Conservation (phyloP, 1,140 invertebrate species). For the Bombus superbus region DNA sequence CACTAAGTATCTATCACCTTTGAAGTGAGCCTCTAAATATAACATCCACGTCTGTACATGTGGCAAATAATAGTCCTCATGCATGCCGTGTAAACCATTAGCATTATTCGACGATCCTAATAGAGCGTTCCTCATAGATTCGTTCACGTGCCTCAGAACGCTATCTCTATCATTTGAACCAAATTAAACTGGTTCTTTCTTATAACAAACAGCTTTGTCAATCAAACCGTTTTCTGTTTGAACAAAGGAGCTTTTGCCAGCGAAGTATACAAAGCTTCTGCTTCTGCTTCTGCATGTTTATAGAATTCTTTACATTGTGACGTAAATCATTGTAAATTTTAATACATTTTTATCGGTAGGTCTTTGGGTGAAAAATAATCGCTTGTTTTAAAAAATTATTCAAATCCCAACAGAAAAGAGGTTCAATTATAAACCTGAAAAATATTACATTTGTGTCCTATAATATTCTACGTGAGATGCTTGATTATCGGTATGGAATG, state of each 20-base stretch:
- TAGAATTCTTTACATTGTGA: not conserved
- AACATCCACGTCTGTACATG: not conserved
- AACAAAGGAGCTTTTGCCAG: not conserved
- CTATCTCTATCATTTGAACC: not conserved
- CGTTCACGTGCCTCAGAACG: not conserved
- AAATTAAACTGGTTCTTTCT: not conserved
- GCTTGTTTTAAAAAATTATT: not conserved
- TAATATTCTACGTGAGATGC: not conserved
- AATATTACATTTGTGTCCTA: no score
- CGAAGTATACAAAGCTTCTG: not conserved
- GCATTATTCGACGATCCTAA: not conserved
- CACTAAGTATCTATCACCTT: not conserved
- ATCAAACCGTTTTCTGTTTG: constrained; percentile 15
- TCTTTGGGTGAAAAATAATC: not conserved
- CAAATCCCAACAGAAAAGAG: not conserved
- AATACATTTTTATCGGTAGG: not conserved
- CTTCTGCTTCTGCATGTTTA: not conserved
- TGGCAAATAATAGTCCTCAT: not conserved
- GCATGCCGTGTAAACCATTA: not conserved
- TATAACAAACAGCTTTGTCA: constrained; percentile 9
- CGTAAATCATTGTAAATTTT: not conserved
- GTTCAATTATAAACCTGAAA: not conserved
- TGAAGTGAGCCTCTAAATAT: not conserved
- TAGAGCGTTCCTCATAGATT: not conserved
- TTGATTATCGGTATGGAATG: not conserved